These are phyloP conservation scores for Semnornis frantzii DNA, from an alignment of 2,113 vertebrate genomes.

Conservation along the genomic window DNA sequence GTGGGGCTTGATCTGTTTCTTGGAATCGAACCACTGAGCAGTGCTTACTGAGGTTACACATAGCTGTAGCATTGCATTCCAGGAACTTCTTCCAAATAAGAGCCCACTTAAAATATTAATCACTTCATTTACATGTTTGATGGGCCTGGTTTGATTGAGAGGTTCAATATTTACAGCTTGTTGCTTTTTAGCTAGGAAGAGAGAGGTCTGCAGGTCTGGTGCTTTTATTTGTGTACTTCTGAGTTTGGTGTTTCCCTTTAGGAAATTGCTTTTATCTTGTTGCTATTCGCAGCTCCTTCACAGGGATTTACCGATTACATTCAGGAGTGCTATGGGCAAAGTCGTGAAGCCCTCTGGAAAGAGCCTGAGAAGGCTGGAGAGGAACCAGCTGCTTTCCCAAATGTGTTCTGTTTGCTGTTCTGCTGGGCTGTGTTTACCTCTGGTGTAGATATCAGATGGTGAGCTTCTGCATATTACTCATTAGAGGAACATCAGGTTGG, in stretches of 20 bases:
- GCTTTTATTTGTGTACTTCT: not conserved
- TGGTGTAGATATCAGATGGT: not conserved
- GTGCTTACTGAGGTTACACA: not conserved
- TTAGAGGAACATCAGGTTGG: constrained; percentile 23
- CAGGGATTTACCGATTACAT: not conserved
- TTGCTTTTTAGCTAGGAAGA: not conserved
- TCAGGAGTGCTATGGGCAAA: not conserved
- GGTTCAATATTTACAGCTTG: not conserved
- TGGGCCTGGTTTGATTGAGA: not conserved
- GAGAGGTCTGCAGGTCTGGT: not conserved
- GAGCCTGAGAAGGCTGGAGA: not conserved
- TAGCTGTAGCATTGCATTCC: not conserved
- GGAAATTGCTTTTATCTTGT: not conserved
- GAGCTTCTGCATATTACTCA: constrained; percentile 2
- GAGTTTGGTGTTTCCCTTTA: not conserved
- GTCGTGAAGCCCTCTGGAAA: not conserved
- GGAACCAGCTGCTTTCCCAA: not conserved
- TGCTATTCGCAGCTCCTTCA: not conserved
- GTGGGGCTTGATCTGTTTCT: not conserved
- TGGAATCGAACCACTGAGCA: not conserved
- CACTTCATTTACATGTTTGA: not conserved
- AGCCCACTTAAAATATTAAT: not conserved
- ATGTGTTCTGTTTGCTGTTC: not conserved
- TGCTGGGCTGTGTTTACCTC: not conserved
- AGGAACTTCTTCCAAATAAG: not conserved